Evolutionary conservation across 2,113 vertebrate species (phyloP), one percentile per base, ranked within the genome.

Genomic region (Hemibagrus wyckioides): DNA sequence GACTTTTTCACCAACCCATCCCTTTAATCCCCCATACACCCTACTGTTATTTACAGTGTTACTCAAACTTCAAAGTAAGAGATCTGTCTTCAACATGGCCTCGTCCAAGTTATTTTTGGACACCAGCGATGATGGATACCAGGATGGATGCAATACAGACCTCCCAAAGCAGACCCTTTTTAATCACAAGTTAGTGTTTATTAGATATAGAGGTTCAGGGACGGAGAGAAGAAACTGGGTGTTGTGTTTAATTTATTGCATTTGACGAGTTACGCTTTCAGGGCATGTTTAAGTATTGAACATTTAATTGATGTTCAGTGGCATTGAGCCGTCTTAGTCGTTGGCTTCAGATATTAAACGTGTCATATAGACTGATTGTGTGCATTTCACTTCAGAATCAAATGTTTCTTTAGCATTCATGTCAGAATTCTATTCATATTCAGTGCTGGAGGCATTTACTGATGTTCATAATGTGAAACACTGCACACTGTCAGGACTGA

Each of bases 81-180:
- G 25, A 76, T 48, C 41, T n/a, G 73, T 75, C 41, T 48, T 76
- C 73, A 48, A 6, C 44, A 15, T 48, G 25, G 73, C 48, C 73
- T 50, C 41, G 11, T 76, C 73, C 73, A 50, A 50, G 41, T 76
- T 76, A 76, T 50, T 76, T 76, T 50, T 76, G 73, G 73, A 28
- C 73, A 48, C 44, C 23, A n/a, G 25, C 11, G 13, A 25, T 76
- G 73, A 73, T 13, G 69, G 39, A 44, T 21, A 4, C 11, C 69
- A 73, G 69, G 39, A 73, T 75, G 23, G 71, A 48, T 44, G 10
- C 71, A 41, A 41, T 41, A 25, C 36, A 73, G 36, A 8, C 44
- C 41, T 15, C 41, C 4, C 25, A n/a, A n/a, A n/a, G 41, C 36
- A 76, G 73, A n/a, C 44, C 25, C 73, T 76, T 76, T 73, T 7